These are phyloP conservation scores for Pardosa pseudoannulata DNA, from an alignment of 2,888 invertebrate species.

Conservation along the genomic window DNA sequence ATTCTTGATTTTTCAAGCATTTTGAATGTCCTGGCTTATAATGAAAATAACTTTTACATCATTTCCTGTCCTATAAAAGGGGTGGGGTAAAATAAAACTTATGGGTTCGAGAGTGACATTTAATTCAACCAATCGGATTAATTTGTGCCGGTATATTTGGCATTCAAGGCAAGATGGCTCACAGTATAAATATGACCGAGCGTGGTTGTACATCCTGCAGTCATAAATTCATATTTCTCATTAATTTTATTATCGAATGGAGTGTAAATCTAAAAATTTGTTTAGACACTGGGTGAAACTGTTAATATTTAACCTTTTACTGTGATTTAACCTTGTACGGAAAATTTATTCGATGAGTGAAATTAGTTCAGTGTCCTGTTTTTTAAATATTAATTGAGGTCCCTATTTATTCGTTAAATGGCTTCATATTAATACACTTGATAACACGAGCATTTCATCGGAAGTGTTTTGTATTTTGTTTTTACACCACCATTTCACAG, in stretches of 20 bases:
- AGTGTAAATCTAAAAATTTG: conserved; percentile 12
- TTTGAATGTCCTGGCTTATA: no score
- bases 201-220: conserved; percentile 75
- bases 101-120: conserved; percentile 37
- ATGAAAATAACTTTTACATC: no score
- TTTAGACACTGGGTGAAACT: conserved; percentile 38
- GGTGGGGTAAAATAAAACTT: no score
- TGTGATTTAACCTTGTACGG: not conserved
- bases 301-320: not conserved
- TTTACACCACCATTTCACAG: no score
- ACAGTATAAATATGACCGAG: conserved; percentile 97
- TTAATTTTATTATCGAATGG: conserved; percentile 19
- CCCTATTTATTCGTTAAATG: no score
- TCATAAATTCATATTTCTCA: conserved; percentile 44
- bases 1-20: no score
- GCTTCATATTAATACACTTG: no score
- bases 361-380: not conserved
- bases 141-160: conserved; percentile 71
- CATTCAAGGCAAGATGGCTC: conserved; percentile 87
- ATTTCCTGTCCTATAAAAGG: no score
- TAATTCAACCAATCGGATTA: conserved; percentile 58
- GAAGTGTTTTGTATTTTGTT: no score
- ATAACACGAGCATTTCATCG: no score
- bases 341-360: not conserved
- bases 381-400: not conserved